Percentiles rank a stretch among this genome's conserved stretches.
These are phyloP conservation scores for Macrophya alboannulata DNA, from an alignment of 2,888 invertebrate genomes.

Conservation along the genomic window DNA sequence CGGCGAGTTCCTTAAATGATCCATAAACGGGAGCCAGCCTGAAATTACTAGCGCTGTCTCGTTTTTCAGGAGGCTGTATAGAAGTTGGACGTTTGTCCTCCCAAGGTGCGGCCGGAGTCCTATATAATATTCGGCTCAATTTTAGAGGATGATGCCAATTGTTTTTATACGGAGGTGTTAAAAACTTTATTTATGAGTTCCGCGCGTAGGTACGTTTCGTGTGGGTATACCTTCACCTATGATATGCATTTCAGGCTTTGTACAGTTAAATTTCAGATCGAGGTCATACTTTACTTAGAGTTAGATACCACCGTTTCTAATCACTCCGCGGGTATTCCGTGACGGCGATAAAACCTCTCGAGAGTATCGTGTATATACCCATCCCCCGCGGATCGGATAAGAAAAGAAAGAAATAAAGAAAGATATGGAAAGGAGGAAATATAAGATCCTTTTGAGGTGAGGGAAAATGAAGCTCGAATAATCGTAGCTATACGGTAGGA, in stretches of 20 bases:
- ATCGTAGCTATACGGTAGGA: slow-evolving; percentile 20
- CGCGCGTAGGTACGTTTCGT: not conserved
- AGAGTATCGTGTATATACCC: not conserved
- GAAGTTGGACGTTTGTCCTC: not conserved
- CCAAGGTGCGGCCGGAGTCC: not conserved
- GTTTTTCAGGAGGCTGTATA: not conserved
- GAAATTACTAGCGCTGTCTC: slow-evolving; percentile 62
- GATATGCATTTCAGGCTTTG: not conserved
- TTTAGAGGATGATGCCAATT: slow-evolving; percentile 44
- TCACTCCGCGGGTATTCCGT: not conserved
- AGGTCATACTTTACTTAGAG: not conserved
- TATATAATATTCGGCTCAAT: slow-evolving; percentile 44
- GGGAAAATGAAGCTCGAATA: slow-evolving; percentile 37
- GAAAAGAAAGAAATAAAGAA: not conserved
- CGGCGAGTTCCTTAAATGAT: slow-evolving; percentile 65
- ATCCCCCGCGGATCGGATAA: not conserved
- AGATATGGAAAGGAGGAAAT: not conserved
- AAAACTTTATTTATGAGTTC: slow-evolving; percentile 31
- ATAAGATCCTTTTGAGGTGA: slow-evolving; percentile 7
- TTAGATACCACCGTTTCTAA: not conserved
- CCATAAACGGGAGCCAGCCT: slow-evolving; percentile 65
- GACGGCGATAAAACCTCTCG: not conserved
- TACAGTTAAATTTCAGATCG: not conserved
- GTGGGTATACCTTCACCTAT: not conserved
- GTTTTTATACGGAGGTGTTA: slow-evolving; percentile 44